A percentile compares a stretch with the other conserved stretches of the same genome.
Conservation (phyloP, 2,113 vertebrate genomes). For the Sinocyclocheilus anophthalmus region DNA sequence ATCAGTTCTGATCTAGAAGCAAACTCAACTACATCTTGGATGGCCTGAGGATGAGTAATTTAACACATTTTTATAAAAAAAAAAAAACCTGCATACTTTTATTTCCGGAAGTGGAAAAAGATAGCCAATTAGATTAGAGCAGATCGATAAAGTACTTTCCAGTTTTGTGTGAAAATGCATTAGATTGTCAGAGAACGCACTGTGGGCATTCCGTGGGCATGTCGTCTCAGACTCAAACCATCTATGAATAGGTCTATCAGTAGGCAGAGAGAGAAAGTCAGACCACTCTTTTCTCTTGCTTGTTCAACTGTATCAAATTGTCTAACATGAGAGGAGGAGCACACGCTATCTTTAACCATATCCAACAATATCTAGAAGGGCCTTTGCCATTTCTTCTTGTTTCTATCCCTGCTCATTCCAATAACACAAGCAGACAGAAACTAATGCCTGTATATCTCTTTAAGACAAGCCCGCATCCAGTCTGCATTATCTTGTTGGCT, state of each 20-base stretch:
- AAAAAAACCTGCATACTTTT: background rate
- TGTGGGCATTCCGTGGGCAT: background rate
- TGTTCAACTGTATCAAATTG: background rate
- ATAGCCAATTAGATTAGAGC: background rate
- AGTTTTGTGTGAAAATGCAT: background rate
- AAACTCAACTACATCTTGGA: too few species aligned
- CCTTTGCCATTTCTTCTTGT: background rate
- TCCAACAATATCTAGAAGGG: background rate
- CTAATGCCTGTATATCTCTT: background rate
- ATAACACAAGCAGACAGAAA: background rate
- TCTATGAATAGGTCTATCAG: conserved; percentile 16
- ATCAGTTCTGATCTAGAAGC: too few species aligned
- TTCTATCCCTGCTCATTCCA: conserved; percentile 1
- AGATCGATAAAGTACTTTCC: background rate
- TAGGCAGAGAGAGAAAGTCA: conserved; percentile 8
- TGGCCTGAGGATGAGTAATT: too few species aligned
- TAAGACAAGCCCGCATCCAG: conserved; percentile 27
- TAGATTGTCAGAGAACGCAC: background rate
- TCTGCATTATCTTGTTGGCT: conserved; percentile 28
- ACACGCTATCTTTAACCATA: background rate
- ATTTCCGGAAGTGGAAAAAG: background rate
- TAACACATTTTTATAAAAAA: too few species aligned
- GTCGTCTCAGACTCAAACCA: background rate
- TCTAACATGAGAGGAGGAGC: conserved; percentile 6
- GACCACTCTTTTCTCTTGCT: background rate